phyloP scores from a whole-genome alignment of 2,888 invertebrate genomes.

The Agapostemon virescens region DNA sequence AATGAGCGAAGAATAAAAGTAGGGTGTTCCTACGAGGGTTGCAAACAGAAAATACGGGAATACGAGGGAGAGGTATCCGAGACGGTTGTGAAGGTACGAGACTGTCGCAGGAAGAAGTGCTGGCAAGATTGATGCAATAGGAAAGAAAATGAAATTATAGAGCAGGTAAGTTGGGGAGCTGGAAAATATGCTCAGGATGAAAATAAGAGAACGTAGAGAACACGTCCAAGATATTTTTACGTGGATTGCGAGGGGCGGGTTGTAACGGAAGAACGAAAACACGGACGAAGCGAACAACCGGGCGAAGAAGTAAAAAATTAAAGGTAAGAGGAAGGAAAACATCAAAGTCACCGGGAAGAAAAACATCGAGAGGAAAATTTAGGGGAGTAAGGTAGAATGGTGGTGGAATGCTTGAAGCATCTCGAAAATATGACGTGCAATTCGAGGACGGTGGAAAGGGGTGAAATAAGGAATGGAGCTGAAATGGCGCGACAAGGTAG shows the following conservation, averaged over 20 bases:
- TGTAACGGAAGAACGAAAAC: not conserved
- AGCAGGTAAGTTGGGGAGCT: not conserved
- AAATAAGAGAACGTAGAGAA: not conserved
- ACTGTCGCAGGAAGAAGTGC: not conserved
- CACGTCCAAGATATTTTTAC: not conserved
- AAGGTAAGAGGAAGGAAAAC: not conserved
- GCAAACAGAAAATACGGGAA: not conserved
- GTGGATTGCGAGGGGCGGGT: not conserved
- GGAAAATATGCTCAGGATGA: not conserved
- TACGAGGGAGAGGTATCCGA: not conserved
- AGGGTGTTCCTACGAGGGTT: not conserved
- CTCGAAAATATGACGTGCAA: not conserved
- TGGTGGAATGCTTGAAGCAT: not conserved
- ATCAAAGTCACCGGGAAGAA: not conserved
- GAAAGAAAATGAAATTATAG: not conserved
- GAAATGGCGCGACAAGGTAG: slow-evolving; percentile 1
- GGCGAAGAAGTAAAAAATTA: not conserved
- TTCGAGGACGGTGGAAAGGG: not conserved
- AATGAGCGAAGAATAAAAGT: not conserved
- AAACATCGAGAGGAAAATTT: not conserved
- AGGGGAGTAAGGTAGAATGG: not conserved
- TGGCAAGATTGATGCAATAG: slow-evolving; percentile 11
- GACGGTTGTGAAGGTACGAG: too few species aligned
- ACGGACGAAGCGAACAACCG: not conserved
- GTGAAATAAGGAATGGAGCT: not conserved